Evolutionary conservation across 2,113 vertebrate genomes (phyloP).

Genomic region (Bostrychus sinensis): DNA sequence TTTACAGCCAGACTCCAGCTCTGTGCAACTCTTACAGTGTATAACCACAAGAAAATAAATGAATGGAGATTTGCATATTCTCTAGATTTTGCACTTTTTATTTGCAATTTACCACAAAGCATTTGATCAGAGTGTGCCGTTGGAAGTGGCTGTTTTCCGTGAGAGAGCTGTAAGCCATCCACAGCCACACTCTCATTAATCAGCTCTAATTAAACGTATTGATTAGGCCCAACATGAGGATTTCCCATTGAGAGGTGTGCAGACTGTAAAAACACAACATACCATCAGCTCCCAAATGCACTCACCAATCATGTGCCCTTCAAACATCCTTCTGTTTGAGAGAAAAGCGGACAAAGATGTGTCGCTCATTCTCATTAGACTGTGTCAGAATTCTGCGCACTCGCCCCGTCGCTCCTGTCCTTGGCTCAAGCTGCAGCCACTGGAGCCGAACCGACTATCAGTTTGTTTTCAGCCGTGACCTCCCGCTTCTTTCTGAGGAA

Average conservation of each 20-base stretch:
- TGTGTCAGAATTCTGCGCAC: slow-evolving; percentile 53
- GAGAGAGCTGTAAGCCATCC: slow-evolving; percentile 72
- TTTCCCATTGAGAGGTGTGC: slow-evolving; percentile 76
- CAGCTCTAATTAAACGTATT: slow-evolving; percentile 91
- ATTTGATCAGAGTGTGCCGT: slow-evolving; percentile 9
- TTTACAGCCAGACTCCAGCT: neutral
- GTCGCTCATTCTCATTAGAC: slow-evolving; percentile 59
- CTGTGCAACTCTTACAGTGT: neutral
- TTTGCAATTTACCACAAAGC: neutral
- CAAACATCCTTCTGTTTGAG: slow-evolving; percentile 43
- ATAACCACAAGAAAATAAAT: neutral
- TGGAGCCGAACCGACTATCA: slow-evolving; percentile 56
- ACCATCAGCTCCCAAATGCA: slow-evolving; percentile 24
- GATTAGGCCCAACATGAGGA: slow-evolving; percentile 79
- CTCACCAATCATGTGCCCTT: slow-evolving; percentile 57
- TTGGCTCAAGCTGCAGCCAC: slow-evolving; percentile 43
- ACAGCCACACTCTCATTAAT: slow-evolving; percentile 84
- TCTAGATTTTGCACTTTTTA: neutral
- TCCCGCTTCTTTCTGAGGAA: slow-evolving; percentile 13
- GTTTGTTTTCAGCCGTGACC: slow-evolving; percentile 54
- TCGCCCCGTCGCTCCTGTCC: slow-evolving; percentile 17
- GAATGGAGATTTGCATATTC: neutral
- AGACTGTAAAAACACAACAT: slow-evolving; percentile 68
- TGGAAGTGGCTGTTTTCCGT: slow-evolving; percentile 41
- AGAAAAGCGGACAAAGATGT: slow-evolving; percentile 65